Base-by-base conservation (phyloP, 2,888 invertebrate genomes). In the Lycocerus yunnanus region DNA sequence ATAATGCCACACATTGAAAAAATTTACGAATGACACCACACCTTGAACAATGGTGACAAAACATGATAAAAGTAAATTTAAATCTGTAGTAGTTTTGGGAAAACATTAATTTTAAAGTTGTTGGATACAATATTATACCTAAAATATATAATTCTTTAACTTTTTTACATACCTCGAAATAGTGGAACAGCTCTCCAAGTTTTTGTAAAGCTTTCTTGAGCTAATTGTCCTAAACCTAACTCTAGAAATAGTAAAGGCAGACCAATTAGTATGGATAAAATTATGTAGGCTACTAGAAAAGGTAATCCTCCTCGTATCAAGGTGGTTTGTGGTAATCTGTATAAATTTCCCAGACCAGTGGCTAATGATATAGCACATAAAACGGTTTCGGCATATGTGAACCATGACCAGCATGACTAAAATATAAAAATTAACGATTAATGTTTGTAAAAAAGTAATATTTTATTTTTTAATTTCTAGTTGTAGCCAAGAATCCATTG, bases 181-280 rank as follows among this genome's bases (percentile, higher is more conserved):
- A 92, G 89, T 1, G 92, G 92, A 58, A 92, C 91, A 1, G 91
- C 92, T 78, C 90, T 88, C 92, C 92, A 92, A 15, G 91, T 87
- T 66, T 91, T 92, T 5, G 91, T 90, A 15, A 90, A 89, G 21
- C 92, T 92, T 81, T 92, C 91, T 83, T 92, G 91, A 72, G 91
- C 91, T 72, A 92, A 87, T 83, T 92, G 91, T 6, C 92, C 92
- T 0, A 91, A 85, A 0, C 91, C 90, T 15, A 92, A 87, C 84
- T 92, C 92, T 70, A 92, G 86, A 79, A 92, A 88, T 1, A 89
- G 86, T n/a, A 90, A 83, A 0, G 92, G 92, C 43, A 91, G 84
- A 2, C 90, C 91, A 15, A 92, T 85, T 3, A 87, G 76, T 6
- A 89, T 75, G 76, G 89, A 85, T 1, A 90, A 87, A 11, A 87